A percentile compares a stretch with the other conserved stretches of the same genome.
Conservation (phyloP, 2,888 invertebrate species). For the Ennomos quercinarius region DNA sequence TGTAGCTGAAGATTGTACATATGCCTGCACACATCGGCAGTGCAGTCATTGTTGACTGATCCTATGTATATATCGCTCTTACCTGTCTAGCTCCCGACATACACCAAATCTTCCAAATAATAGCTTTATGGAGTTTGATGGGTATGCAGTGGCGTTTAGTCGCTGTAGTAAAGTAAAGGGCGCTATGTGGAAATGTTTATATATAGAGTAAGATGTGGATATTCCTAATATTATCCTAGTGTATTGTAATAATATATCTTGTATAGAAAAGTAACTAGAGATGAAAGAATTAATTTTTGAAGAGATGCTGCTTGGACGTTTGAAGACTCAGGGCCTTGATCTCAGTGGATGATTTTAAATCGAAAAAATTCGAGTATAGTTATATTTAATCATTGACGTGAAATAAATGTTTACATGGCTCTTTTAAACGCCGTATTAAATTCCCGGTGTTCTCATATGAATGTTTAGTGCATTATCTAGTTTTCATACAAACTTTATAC, state of each 20-base stretch:
- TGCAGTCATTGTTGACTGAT: conserved; percentile 70
- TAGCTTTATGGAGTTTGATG: conserved; percentile 74
- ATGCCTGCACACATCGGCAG: conserved; percentile 55
- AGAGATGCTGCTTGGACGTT: conserved; percentile 66
- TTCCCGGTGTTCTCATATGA: conserved; percentile 41
- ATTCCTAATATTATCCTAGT: conserved; percentile 79
- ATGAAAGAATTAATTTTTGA: conserved; percentile 64
- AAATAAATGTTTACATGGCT: conserved; percentile 29
- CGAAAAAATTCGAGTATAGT: conserved; percentile 55
- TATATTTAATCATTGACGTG: conserved; percentile 59
- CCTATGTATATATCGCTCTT: conserved; percentile 75
- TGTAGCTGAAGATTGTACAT: conserved; percentile 52
- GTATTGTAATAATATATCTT: conserved; percentile 65
- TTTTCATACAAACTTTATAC: conserved; percentile 41
- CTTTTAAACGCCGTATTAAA: conserved; percentile 55
- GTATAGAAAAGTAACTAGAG: conserved; percentile 77
- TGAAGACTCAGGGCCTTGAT: conserved; percentile 71
- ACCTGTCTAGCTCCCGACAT: conserved; percentile 67
- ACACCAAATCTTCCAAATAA: conserved; percentile 81
- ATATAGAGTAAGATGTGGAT: conserved; percentile 84
- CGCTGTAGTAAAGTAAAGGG: conserved; percentile 74
- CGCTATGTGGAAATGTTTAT: conserved; percentile 80
- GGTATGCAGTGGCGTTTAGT: conserved; percentile 77
- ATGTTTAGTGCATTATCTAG: conserved; percentile 29
- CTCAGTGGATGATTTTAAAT: conserved; percentile 73